Evolutionary conservation across 2,888 invertebrate genomes (phyloP).

Genomic region (Sepioteuthis lessoniana): DNA sequence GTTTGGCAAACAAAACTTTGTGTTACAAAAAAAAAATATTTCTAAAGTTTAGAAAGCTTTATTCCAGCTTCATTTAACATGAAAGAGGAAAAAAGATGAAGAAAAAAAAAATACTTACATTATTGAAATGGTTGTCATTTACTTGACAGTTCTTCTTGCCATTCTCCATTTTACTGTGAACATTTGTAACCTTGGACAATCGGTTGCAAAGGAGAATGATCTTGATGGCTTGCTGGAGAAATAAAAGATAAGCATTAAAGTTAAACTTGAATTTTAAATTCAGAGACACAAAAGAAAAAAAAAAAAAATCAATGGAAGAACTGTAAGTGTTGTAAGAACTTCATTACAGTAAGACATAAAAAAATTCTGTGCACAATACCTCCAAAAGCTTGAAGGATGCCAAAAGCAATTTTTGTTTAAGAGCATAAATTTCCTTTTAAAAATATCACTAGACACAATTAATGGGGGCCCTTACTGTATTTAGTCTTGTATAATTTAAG

Average conservation of each 20-base stretch:
- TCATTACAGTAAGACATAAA: not conserved
- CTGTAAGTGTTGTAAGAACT: not conserved
- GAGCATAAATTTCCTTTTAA: too few relatives aligned
- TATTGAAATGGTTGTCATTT: not conserved
- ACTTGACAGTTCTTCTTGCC: not conserved
- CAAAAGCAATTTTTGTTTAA: not conserved
- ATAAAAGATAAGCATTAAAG: not conserved
- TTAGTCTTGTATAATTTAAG: too few relatives aligned
- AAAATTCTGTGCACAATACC: not conserved
- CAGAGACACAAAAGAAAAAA: not conserved
- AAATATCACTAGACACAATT: too few relatives aligned
- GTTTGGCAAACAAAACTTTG: too few relatives aligned
- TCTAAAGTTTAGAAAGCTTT: not conserved
- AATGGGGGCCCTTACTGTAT: too few relatives aligned
- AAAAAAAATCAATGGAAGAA: not conserved
- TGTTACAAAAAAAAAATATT: too few relatives aligned
- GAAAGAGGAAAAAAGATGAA: not conserved
- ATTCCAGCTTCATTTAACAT: not conserved
- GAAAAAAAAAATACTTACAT: not conserved
- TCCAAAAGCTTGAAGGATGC: not conserved
- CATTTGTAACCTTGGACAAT: constrained; percentile 69
- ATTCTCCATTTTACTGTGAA: not conserved
- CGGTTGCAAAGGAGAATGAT: constrained; percentile 76
- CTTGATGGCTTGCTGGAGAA: constrained; percentile 74
- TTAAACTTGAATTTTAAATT: not conserved